Evolutionary conservation across 2,797 vertebrate genomes (phyloP).

Genomic region (Knipowitschia caucasica): DNA sequence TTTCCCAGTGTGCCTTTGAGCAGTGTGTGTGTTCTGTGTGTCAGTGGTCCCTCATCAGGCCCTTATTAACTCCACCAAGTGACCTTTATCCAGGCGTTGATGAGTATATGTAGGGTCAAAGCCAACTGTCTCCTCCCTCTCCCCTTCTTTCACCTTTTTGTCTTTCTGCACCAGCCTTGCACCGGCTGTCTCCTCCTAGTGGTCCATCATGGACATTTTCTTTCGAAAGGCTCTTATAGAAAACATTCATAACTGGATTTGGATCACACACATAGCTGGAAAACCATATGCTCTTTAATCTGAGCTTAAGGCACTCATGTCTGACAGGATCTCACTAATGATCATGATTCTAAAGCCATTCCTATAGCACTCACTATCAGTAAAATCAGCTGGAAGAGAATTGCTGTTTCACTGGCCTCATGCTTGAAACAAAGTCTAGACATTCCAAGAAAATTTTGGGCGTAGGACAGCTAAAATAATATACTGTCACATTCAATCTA

Average conservation of each 20-base stretch:
- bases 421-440: slow-evolving; percentile 37
- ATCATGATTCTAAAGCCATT: slow-evolving; percentile 35
- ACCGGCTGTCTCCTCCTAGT: slow-evolving; percentile 16
- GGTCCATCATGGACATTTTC: slow-evolving; percentile 6
- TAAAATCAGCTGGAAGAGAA: slow-evolving; percentile 45
- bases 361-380: slow-evolving; percentile 33
- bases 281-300: slow-evolving; percentile 22
- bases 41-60: slow-evolving; percentile 65
- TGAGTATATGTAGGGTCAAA: slow-evolving; percentile 36
- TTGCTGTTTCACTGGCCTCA: slow-evolving; percentile 41
- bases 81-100: slow-evolving; percentile 78
- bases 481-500: slow-evolving; percentile 43
- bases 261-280: slow-evolving; percentile 14
- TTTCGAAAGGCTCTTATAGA: slow-evolving; percentile 1
- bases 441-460: slow-evolving; percentile 50
- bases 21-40: slow-evolving; percentile 27
- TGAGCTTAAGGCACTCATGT: slow-evolving; percentile 18
- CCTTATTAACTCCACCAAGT: slow-evolving; percentile 75
- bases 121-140: slow-evolving; percentile 45
- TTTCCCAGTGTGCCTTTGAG: slow-evolving; percentile 9
- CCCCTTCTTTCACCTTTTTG: slow-evolving; percentile 23
- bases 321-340: slow-evolving; percentile 18
- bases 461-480: slow-evolving; percentile 36
- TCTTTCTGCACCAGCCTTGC: slow-evolving; percentile 15
- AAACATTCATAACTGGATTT: slow-evolving; percentile 15